Conservation (phyloP, 2,888 invertebrate genomes). For the Agrenia bidenticulata region DNA sequence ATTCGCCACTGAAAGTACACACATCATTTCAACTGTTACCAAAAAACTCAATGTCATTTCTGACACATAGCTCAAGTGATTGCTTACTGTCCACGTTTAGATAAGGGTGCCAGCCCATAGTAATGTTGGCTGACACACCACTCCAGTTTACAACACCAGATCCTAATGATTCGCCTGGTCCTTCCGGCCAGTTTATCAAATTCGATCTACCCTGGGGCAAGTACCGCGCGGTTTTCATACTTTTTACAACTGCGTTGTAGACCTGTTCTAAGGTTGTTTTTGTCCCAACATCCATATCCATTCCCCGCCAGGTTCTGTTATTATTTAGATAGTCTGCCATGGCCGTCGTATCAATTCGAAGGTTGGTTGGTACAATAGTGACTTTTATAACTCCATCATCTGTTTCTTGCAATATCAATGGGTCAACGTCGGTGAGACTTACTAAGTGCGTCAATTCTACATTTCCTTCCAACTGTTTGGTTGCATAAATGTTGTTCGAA, state of each 20-base stretch:
- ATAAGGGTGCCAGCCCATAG: slow-evolving; percentile 39
- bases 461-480: slow-evolving; percentile 13
- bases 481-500: slow-evolving; percentile 23
- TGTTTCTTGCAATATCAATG: slow-evolving; percentile 1
- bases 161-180: slow-evolving; percentile 8
- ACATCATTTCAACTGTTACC: neutral
- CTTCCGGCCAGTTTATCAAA: slow-evolving; percentile 8
- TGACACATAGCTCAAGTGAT: neutral
- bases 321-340: neutral
- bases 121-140: slow-evolving; percentile 23
- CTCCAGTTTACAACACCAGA: slow-evolving; percentile 21
- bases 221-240: slow-evolving; percentile 22
- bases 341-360: neutral
- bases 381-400: slow-evolving; percentile 9
- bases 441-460: slow-evolving; percentile 10
- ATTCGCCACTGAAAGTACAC: slow-evolving; percentile 15
- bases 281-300: neutral
- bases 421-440: slow-evolving; percentile 13
- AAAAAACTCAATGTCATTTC: too few species aligned
- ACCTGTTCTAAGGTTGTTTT: slow-evolving; percentile 17
- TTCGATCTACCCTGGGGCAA: slow-evolving; percentile 27
- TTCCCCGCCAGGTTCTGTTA: slow-evolving; percentile 12
- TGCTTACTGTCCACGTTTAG: slow-evolving; percentile 29
- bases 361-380: neutral
- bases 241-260: slow-evolving; percentile 25